Percentiles rank a stretch among this genome's conserved stretches.
Evolutionary conservation across 23 tunicate species (phyloP).

Genomic region (Aplidium turbinatum): DNA sequence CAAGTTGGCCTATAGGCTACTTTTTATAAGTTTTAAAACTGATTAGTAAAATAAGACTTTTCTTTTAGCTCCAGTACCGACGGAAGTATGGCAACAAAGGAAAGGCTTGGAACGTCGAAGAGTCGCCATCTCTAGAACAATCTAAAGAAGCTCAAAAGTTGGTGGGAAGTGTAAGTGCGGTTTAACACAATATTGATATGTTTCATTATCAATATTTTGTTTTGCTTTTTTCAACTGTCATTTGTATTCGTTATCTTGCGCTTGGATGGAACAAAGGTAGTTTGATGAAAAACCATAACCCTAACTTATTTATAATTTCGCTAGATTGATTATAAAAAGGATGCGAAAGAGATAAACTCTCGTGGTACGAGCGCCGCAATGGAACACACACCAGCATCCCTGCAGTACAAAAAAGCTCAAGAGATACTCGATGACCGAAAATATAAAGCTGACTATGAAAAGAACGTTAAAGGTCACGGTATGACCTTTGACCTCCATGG

Average conservation of each 20-base stretch:
- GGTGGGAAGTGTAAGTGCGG: conserved; percentile 75
- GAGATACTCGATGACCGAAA: conserved; percentile 69
- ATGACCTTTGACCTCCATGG: conserved; percentile 87
- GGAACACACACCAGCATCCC: conserved; percentile 56
- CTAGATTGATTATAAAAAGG: conserved; percentile 75
- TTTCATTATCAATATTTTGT: too few species aligned
- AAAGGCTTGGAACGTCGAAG: conserved; percentile 91
- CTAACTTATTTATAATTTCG: too few species aligned
- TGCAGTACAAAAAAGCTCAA: conserved; percentile 85
- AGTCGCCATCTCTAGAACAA: conserved; percentile 70
- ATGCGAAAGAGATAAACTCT: conserved; percentile 73
- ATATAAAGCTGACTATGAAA: conserved; percentile 87
- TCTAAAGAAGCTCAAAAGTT: conserved; percentile 88
- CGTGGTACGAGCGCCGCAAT: conserved; percentile 70
- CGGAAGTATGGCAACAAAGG: conserved; percentile 89
- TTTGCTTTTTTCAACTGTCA: too few species aligned
- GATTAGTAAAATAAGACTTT: too few species aligned
- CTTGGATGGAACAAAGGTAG: too few species aligned
- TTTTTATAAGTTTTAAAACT: too few species aligned
- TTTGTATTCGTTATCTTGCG: too few species aligned
- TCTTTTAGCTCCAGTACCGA: conserved; percentile 85
- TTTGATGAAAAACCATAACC: too few species aligned
- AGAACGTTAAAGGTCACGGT: conserved; percentile 78
- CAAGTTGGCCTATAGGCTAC: too few species aligned
- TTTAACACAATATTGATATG: too few species aligned